Conservation (phyloP, 2,888 invertebrate species). For the Gryllus longicercus region DNA sequence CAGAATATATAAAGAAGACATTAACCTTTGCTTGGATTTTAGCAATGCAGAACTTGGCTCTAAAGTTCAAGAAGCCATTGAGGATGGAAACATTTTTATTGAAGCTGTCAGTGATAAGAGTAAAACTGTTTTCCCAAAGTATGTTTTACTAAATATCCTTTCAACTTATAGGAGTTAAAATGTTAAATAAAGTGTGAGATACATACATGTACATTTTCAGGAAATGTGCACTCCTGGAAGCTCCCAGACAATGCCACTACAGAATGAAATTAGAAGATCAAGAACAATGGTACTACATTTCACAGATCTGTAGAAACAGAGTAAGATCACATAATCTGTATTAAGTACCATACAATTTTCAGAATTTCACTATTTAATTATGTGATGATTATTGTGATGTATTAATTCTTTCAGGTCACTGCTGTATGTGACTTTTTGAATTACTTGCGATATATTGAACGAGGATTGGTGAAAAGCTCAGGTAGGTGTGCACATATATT, state of each 20-base stretch:
- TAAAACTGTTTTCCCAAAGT: slow-evolving; percentile 67
- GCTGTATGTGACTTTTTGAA: slow-evolving; percentile 78
- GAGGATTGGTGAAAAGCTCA: slow-evolving; percentile 74
- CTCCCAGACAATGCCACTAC: slow-evolving; percentile 68
- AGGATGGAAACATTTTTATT: slow-evolving; percentile 66
- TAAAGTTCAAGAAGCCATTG: slow-evolving; percentile 60
- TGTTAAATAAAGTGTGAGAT: slow-evolving; percentile 27
- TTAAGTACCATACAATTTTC: neutral
- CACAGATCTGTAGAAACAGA: slow-evolving; percentile 72
- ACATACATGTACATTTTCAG: slow-evolving; percentile 47
- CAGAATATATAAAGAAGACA: slow-evolving; percentile 67
- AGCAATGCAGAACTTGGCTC: slow-evolving; percentile 57
- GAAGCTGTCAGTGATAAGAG: slow-evolving; percentile 65
- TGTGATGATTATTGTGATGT: neutral
- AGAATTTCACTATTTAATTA: no score
- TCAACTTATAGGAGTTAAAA: neutral
- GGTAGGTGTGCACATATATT: slow-evolving; percentile 55
- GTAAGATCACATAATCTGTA: slow-evolving; percentile 50
- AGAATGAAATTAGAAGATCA: slow-evolving; percentile 67
- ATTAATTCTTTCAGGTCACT: slow-evolving; percentile 60
- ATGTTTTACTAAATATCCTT: slow-evolving; percentile 41
- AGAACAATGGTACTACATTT: slow-evolving; percentile 68
- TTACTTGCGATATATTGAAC: slow-evolving; percentile 72
- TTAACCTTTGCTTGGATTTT: slow-evolving; percentile 62
- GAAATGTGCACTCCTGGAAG: slow-evolving; percentile 67